These are phyloP conservation scores for Mandrillus leucophaeus DNA, from an alignment of 2,113 vertebrate species.

Conservation along the genomic window DNA sequence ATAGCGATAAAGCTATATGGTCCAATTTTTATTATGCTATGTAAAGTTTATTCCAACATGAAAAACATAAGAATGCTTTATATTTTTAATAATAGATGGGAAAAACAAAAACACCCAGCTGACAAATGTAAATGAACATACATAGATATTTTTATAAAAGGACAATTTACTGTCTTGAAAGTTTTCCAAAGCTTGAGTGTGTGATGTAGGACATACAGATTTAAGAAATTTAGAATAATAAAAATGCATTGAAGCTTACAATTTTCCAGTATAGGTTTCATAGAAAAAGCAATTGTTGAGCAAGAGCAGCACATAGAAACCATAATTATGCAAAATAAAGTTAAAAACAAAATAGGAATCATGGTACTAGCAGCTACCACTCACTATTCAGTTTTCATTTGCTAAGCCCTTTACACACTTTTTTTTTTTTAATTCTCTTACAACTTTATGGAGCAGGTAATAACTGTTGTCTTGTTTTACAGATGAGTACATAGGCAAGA, in stretches of 20 bases:
- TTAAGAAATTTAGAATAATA: slow-evolving; percentile 2
- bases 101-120: not conserved
- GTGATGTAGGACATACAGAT: not conserved
- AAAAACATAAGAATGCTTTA: not conserved
- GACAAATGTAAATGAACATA: not conserved
- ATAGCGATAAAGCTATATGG: not conserved
- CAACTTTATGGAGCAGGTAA: not conserved
- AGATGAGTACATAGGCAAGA: not conserved
- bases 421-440: not conserved
- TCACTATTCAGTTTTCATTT: not conserved
- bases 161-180: not conserved
- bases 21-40: not conserved
- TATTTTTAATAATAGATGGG: not conserved
- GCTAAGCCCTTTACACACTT: not conserved
- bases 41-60: not conserved
- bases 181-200: not conserved
- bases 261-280: not conserved
- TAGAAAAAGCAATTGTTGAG: not conserved
- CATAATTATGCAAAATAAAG: not conserved
- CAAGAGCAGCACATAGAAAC: not conserved
- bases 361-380: not conserved
- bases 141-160: not conserved
- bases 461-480: not conserved
- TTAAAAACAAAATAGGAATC: not conserved
- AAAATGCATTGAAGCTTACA: not conserved